Conservation (phyloP, 1,140 invertebrate species). For the Aphelinus atriplicis region DNA sequence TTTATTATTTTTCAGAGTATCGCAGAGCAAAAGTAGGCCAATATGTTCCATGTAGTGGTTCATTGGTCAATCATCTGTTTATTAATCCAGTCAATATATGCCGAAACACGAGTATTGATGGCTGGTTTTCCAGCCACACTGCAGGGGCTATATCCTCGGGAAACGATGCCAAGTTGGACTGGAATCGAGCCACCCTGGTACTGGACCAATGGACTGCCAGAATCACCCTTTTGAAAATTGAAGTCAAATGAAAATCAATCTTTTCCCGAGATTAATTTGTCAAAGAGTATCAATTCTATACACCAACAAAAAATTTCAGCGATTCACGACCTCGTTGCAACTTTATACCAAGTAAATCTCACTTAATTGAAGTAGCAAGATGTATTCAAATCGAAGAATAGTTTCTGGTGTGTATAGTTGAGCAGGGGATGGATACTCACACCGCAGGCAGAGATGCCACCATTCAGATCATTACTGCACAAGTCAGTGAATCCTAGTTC, state of each 20-base stretch:
- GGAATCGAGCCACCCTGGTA: background rate
- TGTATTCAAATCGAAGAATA: too few species aligned
- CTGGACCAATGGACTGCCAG: slow-evolving; percentile 73
- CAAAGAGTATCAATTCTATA: too few species aligned
- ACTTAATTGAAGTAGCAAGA: background rate
- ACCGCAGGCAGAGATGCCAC: slow-evolving; percentile 70
- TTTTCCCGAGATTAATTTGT: too few species aligned
- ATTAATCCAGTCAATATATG: slow-evolving; percentile 55
- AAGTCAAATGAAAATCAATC: too few species aligned
- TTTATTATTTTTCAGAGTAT: too few species aligned
- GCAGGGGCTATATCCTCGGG: slow-evolving; percentile 63
- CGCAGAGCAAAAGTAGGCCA: too few species aligned
- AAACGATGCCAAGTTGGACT: slow-evolving; percentile 59
- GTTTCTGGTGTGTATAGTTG: too few species aligned
- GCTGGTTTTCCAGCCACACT: slow-evolving; percentile 50
- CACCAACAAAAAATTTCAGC: too few species aligned
- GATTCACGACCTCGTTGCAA: too few species aligned
- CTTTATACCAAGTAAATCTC: background rate
- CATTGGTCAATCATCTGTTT: too few species aligned
- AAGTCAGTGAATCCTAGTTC: slow-evolving; percentile 59
- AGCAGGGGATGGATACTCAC: slow-evolving; percentile 42
- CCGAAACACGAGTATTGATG: slow-evolving; percentile 57
- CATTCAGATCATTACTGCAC: slow-evolving; percentile 71
- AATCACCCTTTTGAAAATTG: slow-evolving; percentile 67
- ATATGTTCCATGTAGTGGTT: too few species aligned